Conservation (phyloP, 2,113 vertebrate genomes). For the Atractosteus spatula region DNA sequence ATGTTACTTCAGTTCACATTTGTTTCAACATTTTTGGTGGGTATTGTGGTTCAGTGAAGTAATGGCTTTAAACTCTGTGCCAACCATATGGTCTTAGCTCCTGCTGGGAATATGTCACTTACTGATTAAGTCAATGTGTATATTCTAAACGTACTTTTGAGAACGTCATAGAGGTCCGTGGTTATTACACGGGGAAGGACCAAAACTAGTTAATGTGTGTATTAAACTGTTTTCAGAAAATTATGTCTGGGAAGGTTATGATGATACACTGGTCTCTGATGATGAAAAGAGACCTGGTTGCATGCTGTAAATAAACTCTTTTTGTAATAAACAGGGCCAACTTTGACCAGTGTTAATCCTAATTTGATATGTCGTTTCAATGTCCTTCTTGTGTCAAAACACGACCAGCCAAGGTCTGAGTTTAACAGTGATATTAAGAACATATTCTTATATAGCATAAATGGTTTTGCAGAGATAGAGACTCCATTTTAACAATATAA, state of each 20-base stretch:
- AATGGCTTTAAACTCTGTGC: constrained; percentile 5
- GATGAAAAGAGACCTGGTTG: constrained; percentile 1
- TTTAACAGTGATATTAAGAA: neutral
- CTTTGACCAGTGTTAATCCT: neutral
- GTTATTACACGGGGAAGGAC: too few species aligned
- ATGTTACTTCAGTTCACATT: neutral
- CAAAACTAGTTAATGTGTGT: too few species aligned
- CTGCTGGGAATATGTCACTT: neutral
- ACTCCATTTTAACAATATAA: neutral
- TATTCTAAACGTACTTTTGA: constrained; percentile 7
- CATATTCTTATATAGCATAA: neutral
- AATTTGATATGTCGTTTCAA: neutral
- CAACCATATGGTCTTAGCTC: constrained; percentile 3
- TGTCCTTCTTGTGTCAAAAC: neutral
- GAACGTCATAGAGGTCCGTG: too few species aligned
- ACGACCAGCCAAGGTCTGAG: neutral
- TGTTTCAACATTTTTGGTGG: constrained; percentile 2
- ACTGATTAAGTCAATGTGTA: constrained; percentile 3
- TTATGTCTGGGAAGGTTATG: neutral
- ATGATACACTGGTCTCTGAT: neutral
- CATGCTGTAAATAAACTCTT: neutral
- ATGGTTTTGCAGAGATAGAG: neutral
- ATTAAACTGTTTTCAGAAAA: too few species aligned
- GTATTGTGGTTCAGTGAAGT: constrained; percentile 1
- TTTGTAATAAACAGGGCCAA: neutral